Evolutionary conservation across 1,140 invertebrate genomes (phyloP).

Genomic region (Ladona fulva): DNA sequence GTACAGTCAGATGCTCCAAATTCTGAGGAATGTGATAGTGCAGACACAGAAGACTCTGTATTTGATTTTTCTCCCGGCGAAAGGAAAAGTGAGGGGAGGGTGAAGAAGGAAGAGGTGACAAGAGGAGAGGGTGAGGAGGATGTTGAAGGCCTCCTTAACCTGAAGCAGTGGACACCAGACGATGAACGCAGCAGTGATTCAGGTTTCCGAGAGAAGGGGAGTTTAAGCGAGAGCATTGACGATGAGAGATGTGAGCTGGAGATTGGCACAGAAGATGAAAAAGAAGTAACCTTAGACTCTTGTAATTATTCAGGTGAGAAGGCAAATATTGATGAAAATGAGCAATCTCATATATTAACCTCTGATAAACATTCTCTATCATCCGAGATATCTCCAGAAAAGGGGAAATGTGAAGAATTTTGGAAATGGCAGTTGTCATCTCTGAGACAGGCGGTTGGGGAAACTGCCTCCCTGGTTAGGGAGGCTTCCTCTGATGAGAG

Average conservation of each 20-base stretch:
- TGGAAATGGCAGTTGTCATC: conserved; percentile 20
- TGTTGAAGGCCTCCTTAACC: not conserved
- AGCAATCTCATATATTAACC: too few relatives aligned
- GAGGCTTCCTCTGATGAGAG: not conserved
- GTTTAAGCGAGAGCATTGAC: conserved; percentile 30
- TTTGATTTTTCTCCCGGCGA: conserved; percentile 13
- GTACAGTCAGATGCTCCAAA: not conserved
- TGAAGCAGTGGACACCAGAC: conserved; percentile 41
- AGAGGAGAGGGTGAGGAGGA: not conserved
- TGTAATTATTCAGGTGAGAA: not conserved
- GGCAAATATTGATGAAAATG: not conserved
- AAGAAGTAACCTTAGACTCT: not conserved
- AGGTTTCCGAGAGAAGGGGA: conserved; percentile 43
- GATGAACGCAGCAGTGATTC: conserved; percentile 45
- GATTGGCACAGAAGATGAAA: not conserved
- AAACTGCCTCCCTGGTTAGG: conserved; percentile 17
- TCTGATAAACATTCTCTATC: not conserved
- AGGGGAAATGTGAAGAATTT: conserved; percentile 18
- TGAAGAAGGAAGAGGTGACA: not conserved
- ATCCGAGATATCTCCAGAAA: not conserved
- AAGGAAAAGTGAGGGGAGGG: not conserved
- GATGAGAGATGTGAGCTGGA: conserved; percentile 37
- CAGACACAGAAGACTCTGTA: conserved; percentile 16
- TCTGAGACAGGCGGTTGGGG: conserved; percentile 19
- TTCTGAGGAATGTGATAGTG: conserved; percentile 16